Conservation (phyloP, 2,113 vertebrate species). For the Symphodus melops region DNA sequence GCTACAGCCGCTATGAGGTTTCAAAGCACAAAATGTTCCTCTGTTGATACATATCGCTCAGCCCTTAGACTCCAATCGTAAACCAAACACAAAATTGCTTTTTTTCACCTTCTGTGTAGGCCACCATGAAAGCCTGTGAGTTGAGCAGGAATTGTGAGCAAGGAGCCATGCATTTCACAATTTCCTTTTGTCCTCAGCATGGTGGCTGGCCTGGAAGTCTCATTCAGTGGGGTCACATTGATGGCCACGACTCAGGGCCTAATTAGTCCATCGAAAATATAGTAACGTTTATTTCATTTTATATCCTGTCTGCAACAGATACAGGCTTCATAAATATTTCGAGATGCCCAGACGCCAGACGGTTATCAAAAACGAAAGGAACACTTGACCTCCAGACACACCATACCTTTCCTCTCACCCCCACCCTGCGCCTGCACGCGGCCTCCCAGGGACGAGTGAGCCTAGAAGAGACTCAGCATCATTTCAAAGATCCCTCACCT, state of each 20-base stretch:
- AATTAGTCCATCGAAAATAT: slow-evolving; percentile 64
- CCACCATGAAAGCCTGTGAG: slow-evolving; percentile 36
- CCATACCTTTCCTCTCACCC: slow-evolving; percentile 15
- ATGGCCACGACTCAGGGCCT: slow-evolving; percentile 45
- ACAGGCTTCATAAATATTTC: slow-evolving; percentile 58
- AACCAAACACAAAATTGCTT: slow-evolving; percentile 79
- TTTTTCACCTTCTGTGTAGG: slow-evolving; percentile 41
- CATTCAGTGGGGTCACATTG: slow-evolving; percentile 49
- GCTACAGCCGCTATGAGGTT: slow-evolving; percentile 69
- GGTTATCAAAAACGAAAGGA: slow-evolving; percentile 61
- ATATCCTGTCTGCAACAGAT: slow-evolving; percentile 46
- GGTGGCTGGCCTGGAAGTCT: slow-evolving; percentile 19
- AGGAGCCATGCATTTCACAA: slow-evolving; percentile 51
- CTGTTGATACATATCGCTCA: slow-evolving; percentile 81
- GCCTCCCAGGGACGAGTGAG: slow-evolving; percentile 33
- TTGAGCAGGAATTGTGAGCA: slow-evolving; percentile 31
- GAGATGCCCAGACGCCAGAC: slow-evolving; percentile 40
- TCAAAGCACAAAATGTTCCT: slow-evolving; percentile 77
- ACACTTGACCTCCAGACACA: slow-evolving; percentile 54
- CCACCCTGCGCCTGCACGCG: slow-evolving; percentile 1
- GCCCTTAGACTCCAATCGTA: slow-evolving; percentile 65
- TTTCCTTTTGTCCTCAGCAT: slow-evolving; percentile 64
- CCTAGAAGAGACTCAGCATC: slow-evolving; percentile 32
- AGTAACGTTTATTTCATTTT: slow-evolving; percentile 49
- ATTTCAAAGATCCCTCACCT: slow-evolving; percentile 43